A percentile compares a stretch with the other conserved stretches of the same genome.
phyloP scores from a whole-genome alignment of 2,888 invertebrate species.

The Meteorus cinctellus region DNA sequence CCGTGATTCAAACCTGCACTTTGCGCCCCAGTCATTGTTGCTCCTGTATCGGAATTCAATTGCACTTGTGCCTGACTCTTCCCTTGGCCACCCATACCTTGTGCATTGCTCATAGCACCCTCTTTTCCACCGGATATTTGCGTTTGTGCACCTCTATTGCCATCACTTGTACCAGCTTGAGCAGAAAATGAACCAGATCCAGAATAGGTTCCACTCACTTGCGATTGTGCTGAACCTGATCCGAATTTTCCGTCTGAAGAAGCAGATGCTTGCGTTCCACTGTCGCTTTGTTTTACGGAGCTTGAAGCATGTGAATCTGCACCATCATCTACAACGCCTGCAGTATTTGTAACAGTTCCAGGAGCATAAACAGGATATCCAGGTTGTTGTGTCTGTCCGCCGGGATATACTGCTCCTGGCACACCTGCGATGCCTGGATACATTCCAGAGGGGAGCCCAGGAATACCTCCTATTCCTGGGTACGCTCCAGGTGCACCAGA shows the following conservation, averaged over 20 bases:
- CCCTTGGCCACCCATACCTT: slow-evolving; percentile 83
- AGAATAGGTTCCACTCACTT: slow-evolving; percentile 87
- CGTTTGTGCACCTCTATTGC: slow-evolving; percentile 81
- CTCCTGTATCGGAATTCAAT: slow-evolving; percentile 84
- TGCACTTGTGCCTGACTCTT: slow-evolving; percentile 87
- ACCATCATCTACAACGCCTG: slow-evolving; percentile 74
- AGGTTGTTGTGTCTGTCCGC: background rate
- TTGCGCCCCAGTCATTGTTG: slow-evolving; percentile 84
- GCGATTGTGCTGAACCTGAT: slow-evolving; percentile 86
- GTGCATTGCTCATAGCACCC: slow-evolving; percentile 84
- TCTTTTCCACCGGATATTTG: slow-evolving; percentile 83
- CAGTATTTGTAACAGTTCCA: background rate
- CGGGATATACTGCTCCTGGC: slow-evolving; percentile 3
- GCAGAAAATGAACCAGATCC: slow-evolving; percentile 88
- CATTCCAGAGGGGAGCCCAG: background rate
- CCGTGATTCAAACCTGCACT: slow-evolving; percentile 84
- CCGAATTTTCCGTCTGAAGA: slow-evolving; percentile 85
- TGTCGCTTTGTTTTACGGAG: slow-evolving; percentile 76
- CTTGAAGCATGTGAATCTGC: slow-evolving; percentile 85
- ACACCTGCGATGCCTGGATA: background rate
- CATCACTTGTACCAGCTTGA: slow-evolving; percentile 86
- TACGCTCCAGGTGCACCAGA: background rate
- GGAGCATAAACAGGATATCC: slow-evolving; percentile 12
- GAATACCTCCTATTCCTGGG: background rate
- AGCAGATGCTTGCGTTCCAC: slow-evolving; percentile 84